Evolutionary conservation across 1,140 invertebrate species (phyloP), one percentile per base, ranked within the genome.

Genomic region (Kradibia gibbosae): DNA sequence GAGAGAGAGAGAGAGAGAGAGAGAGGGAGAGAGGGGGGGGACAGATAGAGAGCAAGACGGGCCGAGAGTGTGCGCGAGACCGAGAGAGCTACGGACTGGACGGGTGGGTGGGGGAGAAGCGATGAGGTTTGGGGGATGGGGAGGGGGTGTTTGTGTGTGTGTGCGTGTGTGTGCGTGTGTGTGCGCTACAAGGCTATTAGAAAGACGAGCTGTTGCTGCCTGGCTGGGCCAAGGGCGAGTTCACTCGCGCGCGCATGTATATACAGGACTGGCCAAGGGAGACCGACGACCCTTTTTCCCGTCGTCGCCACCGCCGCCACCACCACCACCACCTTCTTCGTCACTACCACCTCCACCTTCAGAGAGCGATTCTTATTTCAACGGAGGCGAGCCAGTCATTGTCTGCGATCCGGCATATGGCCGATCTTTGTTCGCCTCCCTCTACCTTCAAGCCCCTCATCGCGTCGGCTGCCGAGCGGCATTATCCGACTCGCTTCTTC

Each of bases 341-440:
- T 13, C 65, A 22, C 15, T 36, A 22, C 62, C 22, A 20, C 42
- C 42, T 60, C 48, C 84, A 80, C 82, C 70, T 80, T 80, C 62
- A 73, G n/a, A n/a, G n/a, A 45, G 72, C 82, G 82, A 86, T 85
- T 82, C 84, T 86, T 83, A 82, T 80, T 86, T 83, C 60, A 55
- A 20, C 25, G 50, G 31, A 34, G 72, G 34, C 57, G 28, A 28
- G 34, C 45, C 45, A 81, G 60, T 74, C 80, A 86, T 86, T 86
- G 86, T 86, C 39, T 78, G 79, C 42, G 22, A 53, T 45, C 45
- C 71, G 79, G 78, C 85, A 86, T 87, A 87, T 86, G 86, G 85
- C 82, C 76, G 48, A 62, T 80, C 71, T 72, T 77, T 80, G 45
- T 62, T 65, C 65, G 22, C 65, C 57, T 60, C 36, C 78, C 60